phyloP scores from a whole-genome alignment of 2,888 invertebrate genomes.

The Candidula unifasciata region DNA sequence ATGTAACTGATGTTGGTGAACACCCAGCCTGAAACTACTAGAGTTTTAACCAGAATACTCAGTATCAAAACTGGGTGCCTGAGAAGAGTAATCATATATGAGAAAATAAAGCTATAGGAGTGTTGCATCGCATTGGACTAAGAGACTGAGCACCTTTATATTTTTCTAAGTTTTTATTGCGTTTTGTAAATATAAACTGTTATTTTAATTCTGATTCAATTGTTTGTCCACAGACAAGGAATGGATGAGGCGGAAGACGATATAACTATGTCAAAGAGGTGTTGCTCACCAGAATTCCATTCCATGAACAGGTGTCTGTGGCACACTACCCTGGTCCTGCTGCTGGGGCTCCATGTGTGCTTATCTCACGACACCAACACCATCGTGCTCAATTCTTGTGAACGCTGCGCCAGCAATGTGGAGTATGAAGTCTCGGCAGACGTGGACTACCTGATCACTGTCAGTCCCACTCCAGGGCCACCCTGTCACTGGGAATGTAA shows the following conservation, averaged over 20 bases:
- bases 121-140: too few species aligned
- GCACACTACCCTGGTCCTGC: neutral
- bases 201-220: too few species aligned
- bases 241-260: neutral
- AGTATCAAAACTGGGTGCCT: too few species aligned
- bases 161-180: too few species aligned
- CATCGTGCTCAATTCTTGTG: neutral
- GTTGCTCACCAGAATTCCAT: too few species aligned
- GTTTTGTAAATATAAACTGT: too few species aligned
- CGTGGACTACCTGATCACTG: neutral
- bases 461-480: neutral
- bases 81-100: too few species aligned
- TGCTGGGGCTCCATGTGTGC: neutral
- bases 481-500: constrained; percentile 1
- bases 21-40: too few species aligned
- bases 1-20: too few species aligned
- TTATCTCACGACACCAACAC: neutral
- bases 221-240: neutral
- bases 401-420: neutral
- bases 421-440: constrained; percentile 1
- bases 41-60: too few species aligned
- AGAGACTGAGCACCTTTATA: too few species aligned
- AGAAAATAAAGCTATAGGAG: too few species aligned
- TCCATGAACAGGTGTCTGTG: neutral
- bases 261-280: neutral